Conservation (phyloP, 1,140 invertebrate genomes). For the Drosophila fuyamai region DNA sequence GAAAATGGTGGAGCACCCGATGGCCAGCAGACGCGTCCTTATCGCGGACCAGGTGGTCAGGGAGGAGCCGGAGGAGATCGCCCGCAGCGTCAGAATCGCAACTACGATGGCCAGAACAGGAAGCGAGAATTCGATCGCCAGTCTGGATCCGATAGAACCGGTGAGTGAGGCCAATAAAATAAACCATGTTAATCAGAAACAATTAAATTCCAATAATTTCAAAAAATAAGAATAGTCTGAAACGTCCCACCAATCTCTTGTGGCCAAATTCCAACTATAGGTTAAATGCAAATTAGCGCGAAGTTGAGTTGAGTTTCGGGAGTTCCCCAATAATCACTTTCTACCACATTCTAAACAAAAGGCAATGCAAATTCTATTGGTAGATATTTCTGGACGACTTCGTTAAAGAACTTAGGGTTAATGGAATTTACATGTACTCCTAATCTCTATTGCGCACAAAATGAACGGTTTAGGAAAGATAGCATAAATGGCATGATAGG, state of each 20-base stretch:
- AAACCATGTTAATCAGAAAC: not conserved
- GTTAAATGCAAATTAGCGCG: no score
- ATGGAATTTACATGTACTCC: no score
- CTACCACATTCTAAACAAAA: no score
- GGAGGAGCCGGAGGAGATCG: conserved; percentile 68
- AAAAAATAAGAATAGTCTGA: not conserved
- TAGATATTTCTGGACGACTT: no score
- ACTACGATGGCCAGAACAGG: conserved; percentile 88
- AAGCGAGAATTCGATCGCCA: conserved; percentile 97
- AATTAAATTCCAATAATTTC: not conserved
- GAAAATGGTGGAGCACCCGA: conserved; percentile 86
- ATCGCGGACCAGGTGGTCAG: conserved; percentile 44
- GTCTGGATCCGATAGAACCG: conserved; percentile 96
- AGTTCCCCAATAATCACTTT: no score
- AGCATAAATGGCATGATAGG: not conserved
- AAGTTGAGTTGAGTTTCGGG: no score
- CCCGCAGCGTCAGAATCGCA: conserved; percentile 84
- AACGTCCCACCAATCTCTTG: no score
- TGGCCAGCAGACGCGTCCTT: conserved; percentile 85
- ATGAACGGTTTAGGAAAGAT: no score
- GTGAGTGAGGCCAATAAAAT: conserved; percentile 85
- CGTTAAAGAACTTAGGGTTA: no score
- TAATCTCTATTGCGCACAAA: no score
- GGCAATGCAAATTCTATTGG: no score
- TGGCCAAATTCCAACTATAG: no score